Percentiles rank a stretch among this genome's conserved stretches.
These are phyloP conservation scores for Pygoscelis antarcticus DNA, from an alignment of 2,113 vertebrate species.

Conservation along the genomic window DNA sequence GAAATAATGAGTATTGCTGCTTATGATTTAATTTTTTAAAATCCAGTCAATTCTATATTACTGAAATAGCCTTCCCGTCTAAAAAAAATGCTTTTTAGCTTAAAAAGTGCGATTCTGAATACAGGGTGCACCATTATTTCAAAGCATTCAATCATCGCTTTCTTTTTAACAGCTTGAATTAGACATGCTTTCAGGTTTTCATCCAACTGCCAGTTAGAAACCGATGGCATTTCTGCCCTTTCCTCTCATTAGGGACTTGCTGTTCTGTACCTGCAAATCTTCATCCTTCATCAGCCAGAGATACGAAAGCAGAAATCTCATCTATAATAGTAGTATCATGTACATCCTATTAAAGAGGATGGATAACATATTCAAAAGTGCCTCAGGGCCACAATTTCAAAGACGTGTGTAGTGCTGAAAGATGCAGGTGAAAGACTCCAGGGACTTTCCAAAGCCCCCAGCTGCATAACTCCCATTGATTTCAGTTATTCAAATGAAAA, in stretches of 20 bases:
- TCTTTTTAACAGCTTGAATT: constrained; percentile 48
- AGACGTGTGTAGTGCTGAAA: constrained; percentile 13
- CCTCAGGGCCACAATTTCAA: constrained; percentile 34
- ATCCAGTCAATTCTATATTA: neutral
- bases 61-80: neutral
- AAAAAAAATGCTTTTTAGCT: neutral
- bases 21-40: neutral
- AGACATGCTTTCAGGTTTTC: constrained; percentile 43
- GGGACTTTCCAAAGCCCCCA: constrained; percentile 48
- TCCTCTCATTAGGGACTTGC: constrained; percentile 51
- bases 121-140: constrained; percentile 22
- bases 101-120: constrained; percentile 2
- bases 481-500: constrained; percentile 48
- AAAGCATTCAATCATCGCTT: constrained; percentile 36
- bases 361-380: constrained; percentile 7
- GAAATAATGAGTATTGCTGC: constrained; percentile 19
- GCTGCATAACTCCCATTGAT: neutral
- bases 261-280: constrained; percentile 51
- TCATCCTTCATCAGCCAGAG: constrained; percentile 34
- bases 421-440: constrained; percentile 30
- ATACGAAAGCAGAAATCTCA: constrained; percentile 22
- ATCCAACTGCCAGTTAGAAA: constrained; percentile 39
- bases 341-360: constrained; percentile 48
- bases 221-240: constrained; percentile 47
- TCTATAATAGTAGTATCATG: constrained; percentile 21